A percentile compares a stretch with the other conserved stretches of the same genome.
These are phyloP conservation scores for Liparis tanakae DNA, from an alignment of 2,797 vertebrate genomes.

Conservation along the genomic window DNA sequence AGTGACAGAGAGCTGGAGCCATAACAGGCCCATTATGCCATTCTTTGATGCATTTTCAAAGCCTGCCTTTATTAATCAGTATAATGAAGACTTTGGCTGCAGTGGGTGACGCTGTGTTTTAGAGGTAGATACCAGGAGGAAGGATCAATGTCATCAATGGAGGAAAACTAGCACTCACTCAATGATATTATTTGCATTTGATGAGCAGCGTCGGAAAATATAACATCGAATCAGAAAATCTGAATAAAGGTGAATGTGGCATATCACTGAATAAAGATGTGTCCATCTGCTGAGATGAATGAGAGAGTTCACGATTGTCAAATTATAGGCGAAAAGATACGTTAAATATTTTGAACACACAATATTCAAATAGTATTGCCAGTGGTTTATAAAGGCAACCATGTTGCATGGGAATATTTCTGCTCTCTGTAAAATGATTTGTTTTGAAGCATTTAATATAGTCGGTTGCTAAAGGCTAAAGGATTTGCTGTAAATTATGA, in stretches of 20 bases:
- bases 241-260: conserved; percentile 49
- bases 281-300: conserved; percentile 47
- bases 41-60: conserved; percentile 80
- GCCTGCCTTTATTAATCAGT: conserved; percentile 71
- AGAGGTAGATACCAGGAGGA: conserved; percentile 20
- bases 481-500: conserved; percentile 50
- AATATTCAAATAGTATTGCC: conserved; percentile 32
- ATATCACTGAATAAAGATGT: conserved; percentile 36
- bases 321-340: conserved; percentile 33
- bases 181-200: conserved; percentile 16
- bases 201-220: conserved; percentile 16
- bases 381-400: conserved; percentile 18
- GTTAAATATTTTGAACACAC: conserved; percentile 20
- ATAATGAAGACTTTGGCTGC: conserved; percentile 61
- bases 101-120: conserved; percentile 36
- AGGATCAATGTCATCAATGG: conserved; percentile 26
- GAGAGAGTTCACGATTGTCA: conserved; percentile 51
- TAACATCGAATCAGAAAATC: conserved; percentile 54
- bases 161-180: conserved; percentile 27
- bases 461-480: conserved; percentile 48
- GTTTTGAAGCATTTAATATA: conserved; percentile 48
- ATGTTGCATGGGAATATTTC: conserved; percentile 17
- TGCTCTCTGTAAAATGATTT: conserved; percentile 30
- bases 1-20: conserved; percentile 59
- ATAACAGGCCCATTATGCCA: conserved; percentile 59